Base-by-base conservation (phyloP, 1,140 invertebrate species). In the Prorops nasuta region DNA sequence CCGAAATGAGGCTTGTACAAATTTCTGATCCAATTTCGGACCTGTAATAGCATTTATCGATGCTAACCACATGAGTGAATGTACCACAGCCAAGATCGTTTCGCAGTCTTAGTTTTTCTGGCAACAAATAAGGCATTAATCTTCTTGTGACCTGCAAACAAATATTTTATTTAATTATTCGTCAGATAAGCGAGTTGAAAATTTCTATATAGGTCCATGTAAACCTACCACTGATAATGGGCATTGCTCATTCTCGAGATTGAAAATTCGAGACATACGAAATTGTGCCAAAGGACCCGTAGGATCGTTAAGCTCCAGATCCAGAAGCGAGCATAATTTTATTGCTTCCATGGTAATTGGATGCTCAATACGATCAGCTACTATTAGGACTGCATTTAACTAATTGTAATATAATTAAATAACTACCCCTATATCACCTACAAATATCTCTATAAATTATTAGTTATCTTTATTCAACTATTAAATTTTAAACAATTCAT, bases 11-110 rank as follows among this genome's bases (percentile, higher is more conserved):
- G 39, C 31, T 28, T 21, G 22, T 2, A 32, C 44, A 35, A 34
- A 36, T 37, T 22, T 44, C 8, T 15, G 6, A 22, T 17, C 20
- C 21, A n/a, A n/a, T n/a, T n/a, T n/a, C n/a, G n/a, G n/a, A n/a
- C 42, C 37, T 24, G 42, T 41, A 18, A 24, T 46, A 18, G 14
- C 43, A 49, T 12, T 10, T 21, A 19, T 59, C 38, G 19, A 43
- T 49, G 22, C 22, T 16, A 3, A n/a, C 36, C 41, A 19, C 36
- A 8, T 28, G 44, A 22, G 9, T 21, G 22, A 53, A 51, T 39
- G 12, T 7, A 15, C 44, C 24, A 10, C 50, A 49, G 21, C 37
- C 38, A 28, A 54, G 46, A 20, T 49, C 50, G 18, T 52, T 41
- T 16, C 12, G 3, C 28, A 22, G 34, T 14, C 10, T 10, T 2